These are phyloP conservation scores for Tachina lurida DNA, from an alignment of 2,888 invertebrate genomes.

Conservation along the genomic window DNA sequence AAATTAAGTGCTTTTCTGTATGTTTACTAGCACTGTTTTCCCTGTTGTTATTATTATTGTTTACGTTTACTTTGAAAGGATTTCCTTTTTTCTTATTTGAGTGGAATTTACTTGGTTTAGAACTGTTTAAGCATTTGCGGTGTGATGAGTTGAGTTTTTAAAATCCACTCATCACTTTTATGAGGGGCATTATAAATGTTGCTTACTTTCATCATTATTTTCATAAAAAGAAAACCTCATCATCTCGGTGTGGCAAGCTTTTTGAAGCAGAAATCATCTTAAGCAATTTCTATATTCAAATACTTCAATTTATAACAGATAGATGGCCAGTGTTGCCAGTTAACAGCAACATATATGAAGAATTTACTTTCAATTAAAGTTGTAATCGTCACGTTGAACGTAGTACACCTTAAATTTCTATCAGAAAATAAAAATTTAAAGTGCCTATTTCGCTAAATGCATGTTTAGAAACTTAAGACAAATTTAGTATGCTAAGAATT, in stretches of 20 bases:
- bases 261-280: constrained; percentile 30
- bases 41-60: constrained; percentile 44
- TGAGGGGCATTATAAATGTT: constrained; percentile 56
- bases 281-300: constrained; percentile 42
- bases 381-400: too few species aligned
- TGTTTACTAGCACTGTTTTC: constrained; percentile 23
- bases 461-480: too few species aligned
- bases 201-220: constrained; percentile 55
- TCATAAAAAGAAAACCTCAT: constrained; percentile 22
- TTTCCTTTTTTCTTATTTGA: constrained; percentile 35
- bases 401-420: too few species aligned
- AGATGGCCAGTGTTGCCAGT: constrained; percentile 3
- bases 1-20: constrained; percentile 45
- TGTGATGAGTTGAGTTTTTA: constrained; percentile 37
- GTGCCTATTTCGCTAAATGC: too few species aligned
- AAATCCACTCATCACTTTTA: constrained; percentile 56
- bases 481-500: too few species aligned
- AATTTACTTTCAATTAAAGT: too few species aligned
- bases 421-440: too few species aligned
- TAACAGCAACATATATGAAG: too few species aligned
- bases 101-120: constrained; percentile 9
- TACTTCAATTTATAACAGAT: constrained; percentile 25
- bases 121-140: constrained; percentile 27
- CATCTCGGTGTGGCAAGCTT: constrained; percentile 43
- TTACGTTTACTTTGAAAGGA: constrained; percentile 42